Conservation (phyloP, 2,888 invertebrate genomes). For the Biston betularia region DNA sequence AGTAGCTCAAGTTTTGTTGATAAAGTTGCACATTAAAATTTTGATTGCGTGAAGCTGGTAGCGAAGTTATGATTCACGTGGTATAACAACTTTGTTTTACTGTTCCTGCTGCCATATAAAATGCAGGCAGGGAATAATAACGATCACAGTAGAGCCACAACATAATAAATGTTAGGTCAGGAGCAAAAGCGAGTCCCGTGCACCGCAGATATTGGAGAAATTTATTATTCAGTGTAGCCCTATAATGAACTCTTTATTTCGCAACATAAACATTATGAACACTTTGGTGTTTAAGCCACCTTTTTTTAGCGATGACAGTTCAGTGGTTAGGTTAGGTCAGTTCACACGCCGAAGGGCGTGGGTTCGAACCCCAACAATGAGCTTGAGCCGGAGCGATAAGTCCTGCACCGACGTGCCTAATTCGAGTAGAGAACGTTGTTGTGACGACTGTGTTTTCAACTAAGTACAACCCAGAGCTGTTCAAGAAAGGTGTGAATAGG, state of each 20-base stretch:
- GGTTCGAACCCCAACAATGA: too few species aligned
- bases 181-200: conserved; percentile 9
- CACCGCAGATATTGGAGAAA: conserved; percentile 9
- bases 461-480: too few species aligned
- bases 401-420: too few species aligned
- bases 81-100: conserved; percentile 50
- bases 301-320: too few species aligned
- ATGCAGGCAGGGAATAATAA: conserved; percentile 45
- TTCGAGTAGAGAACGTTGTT: too few species aligned
- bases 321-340: too few species aligned
- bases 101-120: conserved; percentile 49
- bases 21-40: conserved; percentile 39
- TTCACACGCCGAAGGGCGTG: too few species aligned
- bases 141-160: conserved; percentile 34
- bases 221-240: conserved; percentile 12
- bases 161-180: conserved; percentile 21
- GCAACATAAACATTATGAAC: neutral
- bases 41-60: conserved; percentile 52
- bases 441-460: too few species aligned
- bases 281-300: neutral
- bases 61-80: conserved; percentile 50
- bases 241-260: conserved; percentile 2
- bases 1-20: conserved; percentile 31
- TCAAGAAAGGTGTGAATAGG: too few species aligned
- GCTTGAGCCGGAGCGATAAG: too few species aligned